These are phyloP conservation scores for Epinotia nisella DNA, from an alignment of 2,888 invertebrate genomes.

Conservation along the genomic window DNA sequence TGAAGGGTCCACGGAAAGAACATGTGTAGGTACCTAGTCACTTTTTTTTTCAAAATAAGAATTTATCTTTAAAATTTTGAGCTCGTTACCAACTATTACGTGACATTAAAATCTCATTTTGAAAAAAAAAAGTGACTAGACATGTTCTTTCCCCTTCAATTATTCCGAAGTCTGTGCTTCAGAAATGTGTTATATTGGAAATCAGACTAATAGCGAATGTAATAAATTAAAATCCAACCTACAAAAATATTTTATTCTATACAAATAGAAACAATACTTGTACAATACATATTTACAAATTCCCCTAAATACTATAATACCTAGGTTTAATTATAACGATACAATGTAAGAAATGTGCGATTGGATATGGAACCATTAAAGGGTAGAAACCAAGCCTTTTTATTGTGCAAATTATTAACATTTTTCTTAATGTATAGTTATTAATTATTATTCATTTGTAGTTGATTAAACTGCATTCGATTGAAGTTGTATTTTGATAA, in stretches of 20 bases:
- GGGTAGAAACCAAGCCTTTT: not conserved
- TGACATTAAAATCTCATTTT: too few relatives aligned
- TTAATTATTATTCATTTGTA: not conserved
- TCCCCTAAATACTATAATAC: not conserved
- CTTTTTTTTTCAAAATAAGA: too few relatives aligned
- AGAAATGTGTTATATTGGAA: too few relatives aligned
- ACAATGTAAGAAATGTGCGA: not conserved
- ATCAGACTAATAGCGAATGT: too few relatives aligned
- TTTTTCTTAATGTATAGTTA: not conserved
- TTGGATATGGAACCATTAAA: not conserved
- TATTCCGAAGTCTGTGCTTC: not conserved
- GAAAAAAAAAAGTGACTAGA: too few relatives aligned
- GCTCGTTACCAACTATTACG: too few relatives aligned
- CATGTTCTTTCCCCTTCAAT: too few relatives aligned
- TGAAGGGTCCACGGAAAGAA: too few relatives aligned
- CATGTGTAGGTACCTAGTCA: too few relatives aligned
- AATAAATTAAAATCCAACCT: too few relatives aligned
- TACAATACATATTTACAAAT: slow-evolving; percentile 5
- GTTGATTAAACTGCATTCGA: not conserved
- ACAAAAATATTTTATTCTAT: slow-evolving; percentile 6
- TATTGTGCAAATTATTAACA: not conserved
- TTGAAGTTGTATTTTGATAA: slow-evolving; percentile 7
- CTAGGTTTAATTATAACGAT: too few relatives aligned
- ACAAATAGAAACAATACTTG: slow-evolving; percentile 8
- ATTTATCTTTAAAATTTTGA: too few relatives aligned